phyloP scores from a whole-genome alignment of 2,797 vertebrate species.

The Darevskia nairensis region DNA sequence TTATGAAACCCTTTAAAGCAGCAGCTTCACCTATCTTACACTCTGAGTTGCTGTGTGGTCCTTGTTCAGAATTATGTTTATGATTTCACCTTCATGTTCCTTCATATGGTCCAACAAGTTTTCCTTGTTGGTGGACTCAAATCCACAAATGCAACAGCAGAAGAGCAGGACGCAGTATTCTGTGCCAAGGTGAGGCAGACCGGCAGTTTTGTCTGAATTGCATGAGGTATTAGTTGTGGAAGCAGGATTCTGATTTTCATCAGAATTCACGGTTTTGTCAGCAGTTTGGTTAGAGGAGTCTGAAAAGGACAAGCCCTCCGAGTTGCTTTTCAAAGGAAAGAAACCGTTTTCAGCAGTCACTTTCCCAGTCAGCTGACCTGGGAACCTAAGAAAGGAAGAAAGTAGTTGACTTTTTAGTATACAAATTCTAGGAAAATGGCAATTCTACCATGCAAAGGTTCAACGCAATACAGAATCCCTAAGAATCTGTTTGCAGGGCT shows the following conservation, averaged over 20 bases:
- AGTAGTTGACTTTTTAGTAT: slow-evolving; percentile 8
- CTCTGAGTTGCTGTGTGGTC: slow-evolving; percentile 79
- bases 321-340: slow-evolving; percentile 57
- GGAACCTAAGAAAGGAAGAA: slow-evolving; percentile 72
- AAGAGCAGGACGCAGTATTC: slow-evolving; percentile 95
- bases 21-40: slow-evolving; percentile 63
- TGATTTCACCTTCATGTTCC: slow-evolving; percentile 94
- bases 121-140: slow-evolving; percentile 96
- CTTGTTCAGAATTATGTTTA: slow-evolving; percentile 97
- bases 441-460: background rate
- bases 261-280: slow-evolving; percentile 69
- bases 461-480: too few species aligned
- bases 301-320: slow-evolving; percentile 69
- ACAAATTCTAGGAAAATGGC: background rate
- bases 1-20: slow-evolving; percentile 41
- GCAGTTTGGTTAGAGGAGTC: slow-evolving; percentile 67
- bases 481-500: background rate
- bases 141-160: slow-evolving; percentile 98
- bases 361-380: slow-evolving; percentile 73
- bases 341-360: slow-evolving; percentile 67
- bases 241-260: slow-evolving; percentile 71
- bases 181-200: slow-evolving; percentile 71
- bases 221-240: slow-evolving; percentile 71
- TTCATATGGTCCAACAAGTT: slow-evolving; percentile 89
- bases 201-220: slow-evolving; percentile 71